Base-by-base conservation (phyloP, 1,140 invertebrate genomes). In the Anastatus disparis region DNA sequence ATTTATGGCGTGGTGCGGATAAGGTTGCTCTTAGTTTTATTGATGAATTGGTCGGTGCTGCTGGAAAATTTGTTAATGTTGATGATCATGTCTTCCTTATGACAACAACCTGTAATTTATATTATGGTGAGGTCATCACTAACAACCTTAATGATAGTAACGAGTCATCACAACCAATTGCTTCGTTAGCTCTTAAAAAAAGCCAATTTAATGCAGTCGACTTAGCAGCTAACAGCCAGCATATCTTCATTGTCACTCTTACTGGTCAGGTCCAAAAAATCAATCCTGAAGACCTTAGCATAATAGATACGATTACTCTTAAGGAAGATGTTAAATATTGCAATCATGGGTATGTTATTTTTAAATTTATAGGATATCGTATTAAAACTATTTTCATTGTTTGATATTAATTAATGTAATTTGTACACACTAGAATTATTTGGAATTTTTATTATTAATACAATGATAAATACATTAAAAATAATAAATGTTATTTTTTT, bases 241-340 rank as follows among this genome's bases (percentile, higher is more conserved):
- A 88, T 74, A 81, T 92, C 38, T 91, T 89, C 80, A 85, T 90
- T 63, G 87, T 92, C 66, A 88, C 89, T 81, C 82, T 85, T 48
- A 85, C 88, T 76, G 91, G 91, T 17, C 83, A 87, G 56, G 86
- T 91, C 12, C 88, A 88, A 71, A 90, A 88, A 82, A 86, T 88
- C 59, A 78, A 81, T 75, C 87, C 88, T 75, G 76, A 85, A 63
- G 82, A 83, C 74, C 85, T 91, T 73, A 85, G 83, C 76, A 77
- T 86, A 42, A 77, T 88, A 71, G 87, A 90, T 75, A 90, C 89
- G 79, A 88, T 92, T 42, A 77, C 89, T 70, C 82, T 93, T 17
- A 87, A 88, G 75, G 90, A 92, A 77, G 89, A 91, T 70, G 79
- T 86, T 2, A 89, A 89, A 77, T 88, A 84, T 75, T 92, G 90